Evolutionary conservation across 1,140 invertebrate genomes (phyloP).

Genomic region (Ceratoteleas bidentatus): DNA sequence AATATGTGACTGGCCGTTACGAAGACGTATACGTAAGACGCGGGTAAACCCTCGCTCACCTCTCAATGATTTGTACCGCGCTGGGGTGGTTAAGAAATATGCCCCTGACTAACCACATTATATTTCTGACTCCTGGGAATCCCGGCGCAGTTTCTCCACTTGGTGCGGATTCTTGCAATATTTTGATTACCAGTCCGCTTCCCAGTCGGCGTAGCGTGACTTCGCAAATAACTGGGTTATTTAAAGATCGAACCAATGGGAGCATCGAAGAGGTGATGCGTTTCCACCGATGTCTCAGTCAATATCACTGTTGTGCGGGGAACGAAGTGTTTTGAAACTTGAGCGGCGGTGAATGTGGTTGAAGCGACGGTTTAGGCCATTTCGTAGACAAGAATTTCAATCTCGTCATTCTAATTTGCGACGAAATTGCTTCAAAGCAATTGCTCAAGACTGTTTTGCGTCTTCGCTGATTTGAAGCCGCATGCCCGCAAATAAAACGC

Average conservation of each 20-base stretch:
- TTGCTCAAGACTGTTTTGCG: background rate
- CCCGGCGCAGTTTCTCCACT: conserved; percentile 30
- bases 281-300: too few relatives aligned
- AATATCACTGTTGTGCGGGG: too few relatives aligned
- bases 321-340: background rate
- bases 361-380: too few relatives aligned
- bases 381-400: too few relatives aligned
- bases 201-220: background rate
- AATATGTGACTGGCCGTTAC: conserved; percentile 68
- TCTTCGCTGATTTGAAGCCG: background rate
- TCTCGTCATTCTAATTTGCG: too few relatives aligned
- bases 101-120: conserved; percentile 56
- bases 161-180: conserved; percentile 33
- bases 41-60: conserved; percentile 65
- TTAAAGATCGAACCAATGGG: background rate
- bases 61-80: conserved; percentile 66
- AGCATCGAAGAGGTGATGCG: too few relatives aligned
- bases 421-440: too few relatives aligned
- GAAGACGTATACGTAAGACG: conserved; percentile 67
- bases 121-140: conserved; percentile 52
- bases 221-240: background rate
- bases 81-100: conserved; percentile 65
- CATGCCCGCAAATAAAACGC: background rate
- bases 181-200: conserved; percentile 40
- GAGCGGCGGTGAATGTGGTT: background rate